phyloP scores from a whole-genome alignment of 92 coral and sea anemone species.

The Umimayanthus kanabou region DNA sequence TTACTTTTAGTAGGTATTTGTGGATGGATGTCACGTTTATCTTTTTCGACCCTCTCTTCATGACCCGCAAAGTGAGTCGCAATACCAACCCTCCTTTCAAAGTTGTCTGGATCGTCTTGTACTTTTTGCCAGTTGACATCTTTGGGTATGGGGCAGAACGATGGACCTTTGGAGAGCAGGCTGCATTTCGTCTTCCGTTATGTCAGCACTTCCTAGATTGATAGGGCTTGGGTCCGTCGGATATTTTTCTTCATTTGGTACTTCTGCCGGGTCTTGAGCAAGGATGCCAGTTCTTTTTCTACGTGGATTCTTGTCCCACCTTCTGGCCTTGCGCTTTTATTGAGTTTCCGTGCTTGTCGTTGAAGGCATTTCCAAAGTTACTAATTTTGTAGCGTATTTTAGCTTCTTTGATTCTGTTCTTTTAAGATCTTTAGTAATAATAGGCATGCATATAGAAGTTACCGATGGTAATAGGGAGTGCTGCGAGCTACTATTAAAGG shows the following conservation, averaged over 20 bases:
- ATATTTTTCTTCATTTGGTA: not conserved
- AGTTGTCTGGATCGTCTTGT: constrained; percentile 29
- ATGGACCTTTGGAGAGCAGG: constrained; percentile 38
- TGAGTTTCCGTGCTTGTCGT: not conserved
- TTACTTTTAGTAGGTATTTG: constrained; percentile 29
- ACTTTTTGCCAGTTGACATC: constrained; percentile 33
- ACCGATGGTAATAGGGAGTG: too few relatives aligned
- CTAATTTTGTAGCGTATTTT: not conserved
- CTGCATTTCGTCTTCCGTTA: constrained; percentile 30
- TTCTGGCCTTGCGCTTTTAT: not conserved
- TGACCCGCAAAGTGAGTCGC: too few relatives aligned
- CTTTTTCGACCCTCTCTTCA: too few relatives aligned
- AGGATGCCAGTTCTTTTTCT: not conserved
- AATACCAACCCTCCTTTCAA: constrained; percentile 22
- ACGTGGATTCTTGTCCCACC: not conserved
- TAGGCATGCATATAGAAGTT: too few relatives aligned
- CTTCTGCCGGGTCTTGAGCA: not conserved
- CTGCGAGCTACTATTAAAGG: too few relatives aligned
- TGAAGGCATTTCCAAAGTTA: not conserved
- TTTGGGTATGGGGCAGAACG: constrained; percentile 23
- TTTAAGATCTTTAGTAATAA: too few relatives aligned
- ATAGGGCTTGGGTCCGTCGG: constrained; percentile 24
- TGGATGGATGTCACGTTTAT: not conserved
- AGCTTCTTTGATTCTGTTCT: not conserved
- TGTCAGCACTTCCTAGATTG: not conserved